Evolutionary conservation across 2,797 vertebrate genomes (phyloP).

Genomic region (Heteromormyrus szaboi): DNA sequence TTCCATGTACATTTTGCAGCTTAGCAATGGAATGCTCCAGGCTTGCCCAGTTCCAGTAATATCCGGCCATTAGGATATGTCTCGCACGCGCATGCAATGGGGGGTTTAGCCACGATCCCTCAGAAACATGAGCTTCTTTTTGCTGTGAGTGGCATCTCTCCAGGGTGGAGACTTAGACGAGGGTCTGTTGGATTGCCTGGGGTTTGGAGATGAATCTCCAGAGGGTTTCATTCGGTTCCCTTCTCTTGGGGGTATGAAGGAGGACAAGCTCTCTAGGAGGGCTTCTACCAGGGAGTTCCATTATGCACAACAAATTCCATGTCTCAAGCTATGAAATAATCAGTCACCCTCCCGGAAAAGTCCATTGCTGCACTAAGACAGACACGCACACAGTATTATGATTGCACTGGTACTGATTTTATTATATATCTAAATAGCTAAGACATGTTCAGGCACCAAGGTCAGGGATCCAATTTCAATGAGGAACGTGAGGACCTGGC

Average conservation of each 20-base stretch:
- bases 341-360: slow-evolving; percentile 17
- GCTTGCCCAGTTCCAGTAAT: slow-evolving; percentile 15
- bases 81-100: slow-evolving; percentile 5
- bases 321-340: slow-evolving; percentile 26
- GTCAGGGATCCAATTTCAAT: neutral
- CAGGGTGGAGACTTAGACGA: neutral
- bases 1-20: slow-evolving; percentile 11
- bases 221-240: neutral
- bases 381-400: slow-evolving; percentile 20
- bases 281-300: slow-evolving; percentile 2
- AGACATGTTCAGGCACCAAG: neutral
- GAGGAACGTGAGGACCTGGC: neutral
- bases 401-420: neutral
- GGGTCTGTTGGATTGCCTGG: neutral
- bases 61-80: slow-evolving; percentile 17
- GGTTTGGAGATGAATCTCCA: neutral
- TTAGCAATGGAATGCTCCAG: slow-evolving; percentile 9
- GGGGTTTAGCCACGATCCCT: neutral
- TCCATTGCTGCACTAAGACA: neutral
- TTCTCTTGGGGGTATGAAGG: neutral
- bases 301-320: slow-evolving; percentile 25
- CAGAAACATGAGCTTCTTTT: neutral
- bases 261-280: neutral
- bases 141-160: slow-evolving; percentile 8
- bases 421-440: neutral